Evolutionary conservation across 2,888 invertebrate species (phyloP), one percentile per base, ranked within the genome.

Genomic region (Drosophila affinis): DNA sequence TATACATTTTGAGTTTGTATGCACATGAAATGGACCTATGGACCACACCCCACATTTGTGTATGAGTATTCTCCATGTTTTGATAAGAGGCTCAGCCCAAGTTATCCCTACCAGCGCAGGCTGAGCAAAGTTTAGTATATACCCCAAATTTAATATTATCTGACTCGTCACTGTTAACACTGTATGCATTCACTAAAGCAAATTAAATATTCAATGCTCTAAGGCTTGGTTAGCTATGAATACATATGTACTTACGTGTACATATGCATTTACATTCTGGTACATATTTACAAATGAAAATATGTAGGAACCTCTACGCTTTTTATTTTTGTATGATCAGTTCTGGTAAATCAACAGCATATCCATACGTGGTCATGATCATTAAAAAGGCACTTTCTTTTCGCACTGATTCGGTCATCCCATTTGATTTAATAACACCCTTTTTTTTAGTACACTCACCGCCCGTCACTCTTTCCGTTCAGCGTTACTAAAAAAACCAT

Each of bases 1-100:
- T 7, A 39, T 6, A 39, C 14, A 14, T 14, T 39, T 14, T 39
- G 6, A 2, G 6, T 14, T 39, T 14, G 39, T 14, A 7, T 14
- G 39, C 48, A 17, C 34, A 17, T n/a, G n/a, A n/a, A 45, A 18
- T n/a, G 72, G 72, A 55, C 32, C 51, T 39, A 32, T 63, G 76
- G 75, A 81, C 87, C 81, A 81, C 72, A 72, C 62, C 58, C 72
- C 67, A 59, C 67, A 54, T 29, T 58, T 51, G 14, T 34, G 34
- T 14, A 59, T 64, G 54, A 39, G 53, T 74, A 59, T 74, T 58
- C 67, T 55, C 47, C 46, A 46, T 47, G 44, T 9, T 51, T 59
- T 74, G 74, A 72, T 72, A 72, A 69, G 69, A 60, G 72, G 61
- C 71, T 58, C 52, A 73, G 71, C 74, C 47, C 64, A 54, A 73